Conservation (phyloP, 2,888 invertebrate species). For the Noctua janthina region DNA sequence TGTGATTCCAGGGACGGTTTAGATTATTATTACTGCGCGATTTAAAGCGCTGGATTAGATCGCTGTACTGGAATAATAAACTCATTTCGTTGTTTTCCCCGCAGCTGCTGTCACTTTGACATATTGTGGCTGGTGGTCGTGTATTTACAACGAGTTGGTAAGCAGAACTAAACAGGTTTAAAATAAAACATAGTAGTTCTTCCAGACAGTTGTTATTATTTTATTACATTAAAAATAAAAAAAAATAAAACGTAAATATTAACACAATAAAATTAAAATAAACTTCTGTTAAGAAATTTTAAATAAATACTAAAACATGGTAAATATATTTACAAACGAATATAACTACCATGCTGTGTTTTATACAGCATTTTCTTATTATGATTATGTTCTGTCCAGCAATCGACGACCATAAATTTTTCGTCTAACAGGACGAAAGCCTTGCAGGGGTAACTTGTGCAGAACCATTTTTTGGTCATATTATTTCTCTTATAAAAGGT, state of each 20-base stretch:
- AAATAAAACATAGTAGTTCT: neutral
- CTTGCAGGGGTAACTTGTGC: constrained; percentile 53
- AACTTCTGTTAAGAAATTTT: neutral
- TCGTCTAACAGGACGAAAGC: constrained; percentile 31
- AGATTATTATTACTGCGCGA: neutral
- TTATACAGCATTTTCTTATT: constrained; percentile 7
- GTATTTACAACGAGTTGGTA: neutral
- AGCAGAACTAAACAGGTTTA: neutral
- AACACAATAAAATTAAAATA: neutral
- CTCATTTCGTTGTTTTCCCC: neutral
- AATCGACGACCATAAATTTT: neutral
- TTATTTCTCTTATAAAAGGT: constrained; percentile 53
- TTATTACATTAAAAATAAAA: neutral
- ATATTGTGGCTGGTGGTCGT: neutral
- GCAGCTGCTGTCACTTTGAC: neutral
- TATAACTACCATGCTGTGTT: constrained; percentile 19
- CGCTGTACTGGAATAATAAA: neutral
- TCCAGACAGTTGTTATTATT: neutral
- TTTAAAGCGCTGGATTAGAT: neutral
- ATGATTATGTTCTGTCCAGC: constrained; percentile 34
- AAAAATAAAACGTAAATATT: neutral
- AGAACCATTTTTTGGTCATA: constrained; percentile 39
- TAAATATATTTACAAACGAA: constrained; percentile 32
- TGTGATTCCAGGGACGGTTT: neutral
- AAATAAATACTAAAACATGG: neutral